Percentiles rank a stretch among this genome's conserved stretches.
Evolutionary conservation across 2,797 vertebrate species (phyloP).

Genomic region (Ibycter americanus): DNA sequence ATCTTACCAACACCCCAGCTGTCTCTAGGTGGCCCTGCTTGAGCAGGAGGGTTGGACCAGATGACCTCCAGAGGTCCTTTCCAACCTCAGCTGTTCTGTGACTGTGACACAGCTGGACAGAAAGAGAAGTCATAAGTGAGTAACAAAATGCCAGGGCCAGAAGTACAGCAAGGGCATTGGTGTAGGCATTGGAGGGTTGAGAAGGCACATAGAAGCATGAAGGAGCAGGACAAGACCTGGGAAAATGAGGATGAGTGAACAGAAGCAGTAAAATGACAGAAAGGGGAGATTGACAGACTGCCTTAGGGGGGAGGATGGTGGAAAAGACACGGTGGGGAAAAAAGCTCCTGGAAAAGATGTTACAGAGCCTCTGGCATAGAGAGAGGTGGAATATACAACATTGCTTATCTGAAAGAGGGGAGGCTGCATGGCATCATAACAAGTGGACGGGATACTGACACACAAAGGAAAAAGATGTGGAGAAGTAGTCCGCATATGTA

Average conservation of each 20-base stretch:
- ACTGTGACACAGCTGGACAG: not conserved
- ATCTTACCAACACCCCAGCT: not conserved
- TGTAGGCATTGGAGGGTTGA: not conserved
- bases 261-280: not conserved
- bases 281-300: not conserved
- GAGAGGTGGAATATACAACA: not conserved
- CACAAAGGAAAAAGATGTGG: not conserved
- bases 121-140: not conserved
- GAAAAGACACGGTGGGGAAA: not conserved
- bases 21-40: not conserved
- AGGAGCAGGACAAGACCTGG: not conserved
- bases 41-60: not conserved
- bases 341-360: not conserved
- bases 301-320: not conserved
- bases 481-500: not conserved
- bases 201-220: not conserved
- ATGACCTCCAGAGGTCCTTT: not conserved
- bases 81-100: not conserved
- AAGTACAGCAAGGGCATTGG: not conserved
- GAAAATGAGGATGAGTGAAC: not conserved
- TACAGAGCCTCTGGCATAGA: not conserved
- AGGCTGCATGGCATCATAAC: not conserved
- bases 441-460: not conserved
- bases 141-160: not conserved
- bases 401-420: not conserved